Evolutionary conservation across 2,888 invertebrate genomes (phyloP).

Genomic region (Sesia apiformis): DNA sequence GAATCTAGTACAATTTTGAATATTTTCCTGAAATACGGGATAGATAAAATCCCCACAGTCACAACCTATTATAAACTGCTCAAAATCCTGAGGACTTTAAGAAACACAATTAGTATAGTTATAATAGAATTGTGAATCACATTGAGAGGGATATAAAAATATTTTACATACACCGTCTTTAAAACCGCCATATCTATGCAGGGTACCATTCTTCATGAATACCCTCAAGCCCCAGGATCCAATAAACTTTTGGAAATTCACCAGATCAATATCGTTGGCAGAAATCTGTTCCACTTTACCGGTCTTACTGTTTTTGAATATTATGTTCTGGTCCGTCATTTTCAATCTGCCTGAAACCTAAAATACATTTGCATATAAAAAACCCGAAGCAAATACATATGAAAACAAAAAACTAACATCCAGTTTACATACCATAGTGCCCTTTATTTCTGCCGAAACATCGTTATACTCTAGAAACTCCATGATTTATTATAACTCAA

Average conservation of each 20-base stretch:
- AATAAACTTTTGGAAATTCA: conserved; percentile 94
- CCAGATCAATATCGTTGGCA: conserved; percentile 88
- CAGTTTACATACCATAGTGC: conserved; percentile 82
- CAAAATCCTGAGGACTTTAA: no score
- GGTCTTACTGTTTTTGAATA: conserved; percentile 96
- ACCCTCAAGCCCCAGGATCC: conserved; percentile 92
- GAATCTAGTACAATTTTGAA: no score
- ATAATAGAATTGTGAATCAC: no score
- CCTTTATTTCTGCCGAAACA: conserved; percentile 87
- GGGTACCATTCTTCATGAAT: conserved; percentile 89
- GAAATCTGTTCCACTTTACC: conserved; percentile 95
- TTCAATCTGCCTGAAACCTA: conserved; percentile 94
- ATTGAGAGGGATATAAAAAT: neutral
- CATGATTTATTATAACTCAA: conserved; percentile 50
- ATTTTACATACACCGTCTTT: conserved; percentile 82
- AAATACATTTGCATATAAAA: conserved; percentile 8
- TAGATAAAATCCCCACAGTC: no score
- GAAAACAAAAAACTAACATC: conserved; percentile 2
- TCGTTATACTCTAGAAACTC: conserved; percentile 93
- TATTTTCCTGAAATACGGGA: no score
- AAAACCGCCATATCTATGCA: conserved; percentile 95
- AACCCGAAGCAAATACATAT: conserved; percentile 18
- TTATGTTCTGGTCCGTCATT: conserved; percentile 90
- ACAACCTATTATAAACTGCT: no score
- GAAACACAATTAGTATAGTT: no score